These are phyloP conservation scores for Scaptodrosophila lebanonensis DNA, from an alignment of 1,140 invertebrate genomes.

Conservation along the genomic window DNA sequence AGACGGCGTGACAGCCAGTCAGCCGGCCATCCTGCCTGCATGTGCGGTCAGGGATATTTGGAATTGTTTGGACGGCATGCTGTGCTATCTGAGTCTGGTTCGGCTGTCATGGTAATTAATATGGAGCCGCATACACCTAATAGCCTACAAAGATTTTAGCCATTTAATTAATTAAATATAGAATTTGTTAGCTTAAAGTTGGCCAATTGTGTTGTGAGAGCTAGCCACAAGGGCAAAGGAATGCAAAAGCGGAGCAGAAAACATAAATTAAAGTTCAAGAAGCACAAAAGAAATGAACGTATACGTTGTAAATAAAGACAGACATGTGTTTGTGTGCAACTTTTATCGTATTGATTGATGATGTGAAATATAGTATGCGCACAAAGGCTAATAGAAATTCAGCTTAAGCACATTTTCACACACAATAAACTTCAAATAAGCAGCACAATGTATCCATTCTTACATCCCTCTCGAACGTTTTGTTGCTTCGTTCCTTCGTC, in stretches of 20 bases:
- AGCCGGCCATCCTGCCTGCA: too few species aligned
- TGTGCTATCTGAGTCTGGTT: conserved; percentile 26
- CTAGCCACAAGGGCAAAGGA: conserved; percentile 14
- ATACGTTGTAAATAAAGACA: neutral
- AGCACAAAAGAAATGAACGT: neutral
- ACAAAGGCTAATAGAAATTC: conserved; percentile 75
- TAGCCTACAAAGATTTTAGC: neutral
- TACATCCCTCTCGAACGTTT: conserved; percentile 54
- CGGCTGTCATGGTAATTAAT: conserved; percentile 30
- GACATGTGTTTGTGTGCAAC: conserved; percentile 15
- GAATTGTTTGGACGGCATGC: too few species aligned
- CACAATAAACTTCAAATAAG: conserved; percentile 74
- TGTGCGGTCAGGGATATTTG: neutral
- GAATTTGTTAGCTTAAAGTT: neutral
- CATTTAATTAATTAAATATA: conserved; percentile 7
- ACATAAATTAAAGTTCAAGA: conserved; percentile 10
- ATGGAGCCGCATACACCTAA: conserved; percentile 7
- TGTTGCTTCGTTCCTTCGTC: conserved; percentile 38
- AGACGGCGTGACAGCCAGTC: conserved; percentile 18
- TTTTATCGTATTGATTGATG: conserved; percentile 75
- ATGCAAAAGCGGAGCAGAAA: conserved; percentile 22
- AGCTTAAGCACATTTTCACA: conserved; percentile 73
- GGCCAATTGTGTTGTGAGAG: too few species aligned
- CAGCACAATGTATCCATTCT: conserved; percentile 37
- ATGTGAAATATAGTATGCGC: conserved; percentile 66